Conservation (phyloP, 2,888 invertebrate species). For the Epirrhoe alternata region DNA sequence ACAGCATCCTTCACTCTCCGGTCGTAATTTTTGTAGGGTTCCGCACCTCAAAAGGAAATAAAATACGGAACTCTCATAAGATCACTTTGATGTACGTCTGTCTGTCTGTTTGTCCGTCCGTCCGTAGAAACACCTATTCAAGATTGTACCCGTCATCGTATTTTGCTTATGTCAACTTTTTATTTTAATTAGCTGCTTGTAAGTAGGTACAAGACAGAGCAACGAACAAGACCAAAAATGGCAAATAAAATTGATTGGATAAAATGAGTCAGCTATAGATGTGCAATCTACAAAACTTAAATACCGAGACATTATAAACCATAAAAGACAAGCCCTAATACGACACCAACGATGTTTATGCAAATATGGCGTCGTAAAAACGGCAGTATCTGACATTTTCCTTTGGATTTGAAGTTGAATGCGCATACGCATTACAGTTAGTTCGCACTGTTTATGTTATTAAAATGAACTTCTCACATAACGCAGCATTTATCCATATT, state of each 20-base stretch:
- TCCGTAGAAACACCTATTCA: too few relatives aligned
- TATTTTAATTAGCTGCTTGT: background rate
- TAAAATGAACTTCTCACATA: constrained; percentile 42
- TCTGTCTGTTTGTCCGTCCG: too few relatives aligned
- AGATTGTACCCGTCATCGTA: too few relatives aligned
- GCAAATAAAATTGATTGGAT: background rate
- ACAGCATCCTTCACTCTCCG: too few relatives aligned
- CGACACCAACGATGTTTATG: constrained; percentile 44
- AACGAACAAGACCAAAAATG: background rate
- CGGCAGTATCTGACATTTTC: constrained; percentile 42
- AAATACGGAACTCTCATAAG: too few relatives aligned
- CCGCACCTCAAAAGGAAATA: too few relatives aligned
- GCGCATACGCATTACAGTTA: constrained; percentile 32
- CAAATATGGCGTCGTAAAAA: constrained; percentile 43
- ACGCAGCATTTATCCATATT: constrained; percentile 40
- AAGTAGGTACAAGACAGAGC: background rate
- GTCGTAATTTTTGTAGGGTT: too few relatives aligned
- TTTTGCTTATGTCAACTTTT: background rate
- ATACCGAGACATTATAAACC: background rate
- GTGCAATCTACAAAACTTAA: constrained; percentile 3
- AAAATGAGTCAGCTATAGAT: background rate
- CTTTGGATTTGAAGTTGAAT: constrained; percentile 37
- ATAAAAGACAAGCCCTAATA: constrained; percentile 31
- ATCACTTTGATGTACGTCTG: too few relatives aligned
- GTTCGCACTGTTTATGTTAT: constrained; percentile 43